phyloP scores from a whole-genome alignment of 2,113 vertebrate genomes.

The Sinocyclocheilus rhinocerous region DNA sequence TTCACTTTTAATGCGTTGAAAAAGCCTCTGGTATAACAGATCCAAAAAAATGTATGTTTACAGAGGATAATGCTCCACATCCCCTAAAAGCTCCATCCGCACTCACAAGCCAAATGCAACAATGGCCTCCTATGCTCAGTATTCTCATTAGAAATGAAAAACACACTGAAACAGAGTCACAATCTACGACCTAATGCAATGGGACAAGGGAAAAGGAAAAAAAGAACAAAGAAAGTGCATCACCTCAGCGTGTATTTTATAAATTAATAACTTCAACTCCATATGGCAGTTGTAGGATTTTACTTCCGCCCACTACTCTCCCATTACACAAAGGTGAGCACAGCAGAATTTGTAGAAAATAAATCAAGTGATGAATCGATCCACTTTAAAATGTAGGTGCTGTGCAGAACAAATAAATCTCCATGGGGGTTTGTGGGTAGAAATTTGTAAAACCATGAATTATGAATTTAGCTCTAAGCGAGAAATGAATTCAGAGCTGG shows the following conservation, averaged over 20 bases:
- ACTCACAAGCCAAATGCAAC: slow-evolving; percentile 16
- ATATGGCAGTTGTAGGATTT: slow-evolving; percentile 54
- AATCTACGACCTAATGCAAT: slow-evolving; percentile 20
- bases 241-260: slow-evolving; percentile 51
- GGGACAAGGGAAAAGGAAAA: slow-evolving; percentile 43
- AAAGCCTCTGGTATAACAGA: slow-evolving; percentile 46
- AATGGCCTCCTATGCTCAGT: slow-evolving; percentile 4
- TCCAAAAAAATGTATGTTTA: slow-evolving; percentile 41
- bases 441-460: slow-evolving; percentile 66
- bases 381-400: slow-evolving; percentile 67
- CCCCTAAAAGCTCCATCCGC: slow-evolving; percentile 7
- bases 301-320: slow-evolving; percentile 47
- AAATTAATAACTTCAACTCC: slow-evolving; percentile 54
- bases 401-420: slow-evolving; percentile 73
- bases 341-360: slow-evolving; percentile 66
- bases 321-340: slow-evolving; percentile 51
- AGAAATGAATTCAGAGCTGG: slow-evolving; percentile 50
- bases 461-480: slow-evolving; percentile 69
- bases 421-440: slow-evolving; percentile 62
- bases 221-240: slow-evolving; percentile 53
- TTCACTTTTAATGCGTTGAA: slow-evolving; percentile 47
- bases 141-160: slow-evolving; percentile 37
- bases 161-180: slow-evolving; percentile 41
- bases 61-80: slow-evolving; percentile 36
- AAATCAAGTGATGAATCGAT: slow-evolving; percentile 75